Percentiles rank a stretch among this genome's conserved stretches.
phyloP scores from a whole-genome alignment of 2,888 invertebrate genomes.

The Spatulosminthurus flaviceps region DNA sequence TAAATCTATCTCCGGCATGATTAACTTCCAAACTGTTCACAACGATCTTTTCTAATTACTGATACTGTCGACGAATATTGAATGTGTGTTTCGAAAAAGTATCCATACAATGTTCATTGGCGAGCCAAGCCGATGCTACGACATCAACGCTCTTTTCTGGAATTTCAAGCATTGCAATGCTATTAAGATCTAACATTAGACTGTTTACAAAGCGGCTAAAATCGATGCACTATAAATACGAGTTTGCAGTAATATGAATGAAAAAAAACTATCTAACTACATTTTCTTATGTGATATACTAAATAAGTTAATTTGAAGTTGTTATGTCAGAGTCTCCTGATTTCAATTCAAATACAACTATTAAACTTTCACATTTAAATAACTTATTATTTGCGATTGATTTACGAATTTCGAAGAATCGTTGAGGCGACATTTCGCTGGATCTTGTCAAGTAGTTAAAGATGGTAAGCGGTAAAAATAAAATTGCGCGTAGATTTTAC shows the following conservation, averaged over 20 bases:
- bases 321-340: neutral
- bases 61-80: neutral
- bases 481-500: no score
- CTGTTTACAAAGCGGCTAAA: neutral
- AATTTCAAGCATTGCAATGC: neutral
- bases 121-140: neutral
- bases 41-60: neutral
- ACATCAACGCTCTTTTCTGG: neutral
- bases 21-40: slow-evolving; percentile 5
- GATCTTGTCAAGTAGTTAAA: no score
- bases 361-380: neutral
- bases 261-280: neutral
- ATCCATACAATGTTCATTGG: neutral
- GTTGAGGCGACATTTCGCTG: no score
- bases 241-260: neutral
- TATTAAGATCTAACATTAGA: neutral
- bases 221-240: slow-evolving; percentile 4
- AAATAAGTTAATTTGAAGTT: neutral
- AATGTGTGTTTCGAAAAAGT: neutral
- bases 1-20: slow-evolving; percentile 4
- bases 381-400: neutral
- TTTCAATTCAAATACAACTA: neutral
- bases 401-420: neutral
- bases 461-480: no score
- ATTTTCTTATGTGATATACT: neutral